phyloP scores from a whole-genome alignment of 2,888 invertebrate species.

The Drosophila monieri region DNA sequence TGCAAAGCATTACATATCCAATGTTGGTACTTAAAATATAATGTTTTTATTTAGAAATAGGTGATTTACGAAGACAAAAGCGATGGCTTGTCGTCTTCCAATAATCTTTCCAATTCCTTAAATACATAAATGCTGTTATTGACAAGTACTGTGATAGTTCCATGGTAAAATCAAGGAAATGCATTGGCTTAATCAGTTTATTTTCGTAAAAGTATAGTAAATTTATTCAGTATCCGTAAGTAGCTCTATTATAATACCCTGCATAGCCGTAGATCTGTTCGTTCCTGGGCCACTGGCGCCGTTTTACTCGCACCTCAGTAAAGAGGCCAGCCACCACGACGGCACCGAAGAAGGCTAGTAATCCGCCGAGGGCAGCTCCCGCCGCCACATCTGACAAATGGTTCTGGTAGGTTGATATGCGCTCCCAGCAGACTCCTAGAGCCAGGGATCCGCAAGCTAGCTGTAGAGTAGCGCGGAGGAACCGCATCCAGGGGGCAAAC shows the following conservation, averaged over 20 bases:
- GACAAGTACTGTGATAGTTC: too few species aligned
- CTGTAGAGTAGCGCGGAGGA: conserved; percentile 67
- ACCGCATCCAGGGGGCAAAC: conserved; percentile 57
- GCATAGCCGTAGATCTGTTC: conserved; percentile 74
- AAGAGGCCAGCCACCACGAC: conserved; percentile 66
- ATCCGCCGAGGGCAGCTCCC: conserved; percentile 60
- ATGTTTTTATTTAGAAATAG: too few species aligned
- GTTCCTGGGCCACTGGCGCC: conserved; percentile 68
- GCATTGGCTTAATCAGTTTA: neutral
- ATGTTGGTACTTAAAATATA: too few species aligned
- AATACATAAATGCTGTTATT: too few species aligned
- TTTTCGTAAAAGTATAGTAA: neutral
- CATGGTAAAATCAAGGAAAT: neutral
- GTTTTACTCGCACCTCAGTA: conserved; percentile 61
- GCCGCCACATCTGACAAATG: conserved; percentile 68
- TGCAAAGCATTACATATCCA: too few species aligned
- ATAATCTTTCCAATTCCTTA: too few species aligned
- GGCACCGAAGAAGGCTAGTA: conserved; percentile 58
- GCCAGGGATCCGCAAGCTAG: conserved; percentile 52
- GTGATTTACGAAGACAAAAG: too few species aligned
- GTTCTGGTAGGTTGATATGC: conserved; percentile 68
- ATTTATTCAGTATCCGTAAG: conserved; percentile 54
- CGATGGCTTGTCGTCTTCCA: too few species aligned
- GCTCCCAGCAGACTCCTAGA: conserved; percentile 63
- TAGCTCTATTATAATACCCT: conserved; percentile 65